Base-by-base conservation (phyloP, 2,797 vertebrate species). In the Hirundo rustica region DNA sequence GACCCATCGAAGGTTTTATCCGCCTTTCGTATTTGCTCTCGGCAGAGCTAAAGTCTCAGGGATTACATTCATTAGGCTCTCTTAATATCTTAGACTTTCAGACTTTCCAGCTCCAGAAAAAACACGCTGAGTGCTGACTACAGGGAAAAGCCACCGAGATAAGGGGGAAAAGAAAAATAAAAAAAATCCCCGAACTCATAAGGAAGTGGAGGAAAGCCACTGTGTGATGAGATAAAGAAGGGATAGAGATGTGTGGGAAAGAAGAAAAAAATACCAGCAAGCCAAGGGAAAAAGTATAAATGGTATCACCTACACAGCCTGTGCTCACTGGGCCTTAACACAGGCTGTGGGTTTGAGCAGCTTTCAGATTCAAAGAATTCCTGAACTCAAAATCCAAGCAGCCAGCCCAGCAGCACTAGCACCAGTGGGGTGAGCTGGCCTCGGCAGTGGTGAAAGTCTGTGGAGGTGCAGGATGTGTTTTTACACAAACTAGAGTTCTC, bases 141-240 rank as follows among this genome's bases (percentile, higher is more conserved):
- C 55, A 93, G 83, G 94, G 85, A 95, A 96, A 93, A 94, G 70
- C 42, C 67, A 68, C 1, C 44, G 71, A 89, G 89, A 95, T 88
- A 89, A 94, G 81, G 9, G n/a, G 36, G 10, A 10, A 38, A 38
- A 38, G n/a, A 38, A 27, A 60, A 2, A 50, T 81, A 82, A 16
- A 81, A 85, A 77, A 66, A 60, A 30, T 1, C 38, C 75, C 89
- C 45, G 64, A 94, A 92, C 89, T 96, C 95, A 87, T 61, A 96
- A 91, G 89, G 95, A 97, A 96, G 80, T 55, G 88, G 85, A 95
- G 81, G 90, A 95, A 97, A 94, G 65, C 47, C 95, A 92, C 87
- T 91, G 89, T 73, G 73, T 65, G 91, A 80, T 86, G 88, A 95
- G 91, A 93, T 96, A 96, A 91, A 74, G 77, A 58, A 77, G 16